phyloP scores from a whole-genome alignment of 2,113 vertebrate species.

The Gyps fulvus region DNA sequence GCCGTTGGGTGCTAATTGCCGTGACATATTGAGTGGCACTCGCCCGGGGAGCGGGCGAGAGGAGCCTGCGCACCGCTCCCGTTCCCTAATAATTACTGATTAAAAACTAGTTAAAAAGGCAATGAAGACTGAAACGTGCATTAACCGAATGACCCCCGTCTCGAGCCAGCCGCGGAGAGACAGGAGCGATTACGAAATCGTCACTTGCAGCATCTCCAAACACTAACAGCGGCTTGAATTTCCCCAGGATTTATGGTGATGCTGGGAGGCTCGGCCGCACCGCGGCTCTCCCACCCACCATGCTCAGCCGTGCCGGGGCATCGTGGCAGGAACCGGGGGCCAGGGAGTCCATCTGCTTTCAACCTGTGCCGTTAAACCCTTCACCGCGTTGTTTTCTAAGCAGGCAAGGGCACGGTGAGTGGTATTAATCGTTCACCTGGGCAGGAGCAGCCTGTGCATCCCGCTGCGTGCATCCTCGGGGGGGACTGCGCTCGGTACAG shows the following conservation, averaged over 20 bases:
- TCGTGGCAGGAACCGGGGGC: background rate
- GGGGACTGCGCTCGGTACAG: background rate
- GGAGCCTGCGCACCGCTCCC: slow-evolving; percentile 71
- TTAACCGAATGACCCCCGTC: slow-evolving; percentile 83
- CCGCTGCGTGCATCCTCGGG: background rate
- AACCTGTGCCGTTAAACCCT: background rate
- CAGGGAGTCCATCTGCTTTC: background rate
- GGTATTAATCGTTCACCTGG: background rate
- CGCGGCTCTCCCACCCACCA: background rate
- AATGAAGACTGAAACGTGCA: slow-evolving; percentile 86
- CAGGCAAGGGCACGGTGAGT: background rate
- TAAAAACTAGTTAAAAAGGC: slow-evolving; percentile 91
- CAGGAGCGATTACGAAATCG: slow-evolving; percentile 31
- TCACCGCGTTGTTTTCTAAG: background rate
- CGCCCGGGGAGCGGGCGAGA: slow-evolving; percentile 61
- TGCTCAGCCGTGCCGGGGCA: accelerated
- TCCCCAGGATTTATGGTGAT: slow-evolving; percentile 41
- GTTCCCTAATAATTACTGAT: slow-evolving; percentile 88
- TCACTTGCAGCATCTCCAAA: slow-evolving; percentile 32
- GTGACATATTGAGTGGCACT: slow-evolving; percentile 82
- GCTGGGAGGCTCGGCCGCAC: background rate
- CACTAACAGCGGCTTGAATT: slow-evolving; percentile 8
- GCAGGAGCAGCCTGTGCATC: background rate
- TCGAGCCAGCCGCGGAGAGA: slow-evolving; percentile 40
- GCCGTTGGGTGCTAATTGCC: slow-evolving; percentile 76